Evolutionary conservation across 2,888 invertebrate genomes (phyloP).

Genomic region (Lucinisca nassula): DNA sequence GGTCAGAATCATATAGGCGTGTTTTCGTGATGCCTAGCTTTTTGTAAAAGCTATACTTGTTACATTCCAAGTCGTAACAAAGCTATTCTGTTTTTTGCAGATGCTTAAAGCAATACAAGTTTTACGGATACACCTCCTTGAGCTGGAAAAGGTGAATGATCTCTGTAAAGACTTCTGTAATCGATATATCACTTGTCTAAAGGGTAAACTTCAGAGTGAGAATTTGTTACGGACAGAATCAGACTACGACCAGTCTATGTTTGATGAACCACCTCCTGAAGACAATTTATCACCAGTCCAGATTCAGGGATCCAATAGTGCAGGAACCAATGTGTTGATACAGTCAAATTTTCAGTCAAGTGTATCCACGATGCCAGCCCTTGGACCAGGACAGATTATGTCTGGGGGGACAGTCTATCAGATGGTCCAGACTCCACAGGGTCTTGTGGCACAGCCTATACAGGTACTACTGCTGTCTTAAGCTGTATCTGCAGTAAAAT

Average conservation of each 20-base stretch:
- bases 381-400: constrained; percentile 87
- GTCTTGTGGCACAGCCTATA: constrained; percentile 88
- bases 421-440: constrained; percentile 89
- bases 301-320: constrained; percentile 59
- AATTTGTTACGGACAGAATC: constrained; percentile 84
- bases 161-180: constrained; percentile 98
- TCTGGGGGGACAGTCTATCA: constrained; percentile 88
- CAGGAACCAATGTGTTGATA: constrained; percentile 79
- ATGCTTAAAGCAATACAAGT: constrained; percentile 97
- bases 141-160: constrained; percentile 98
- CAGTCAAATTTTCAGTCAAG: constrained; percentile 80
- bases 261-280: constrained; percentile 73
- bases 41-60: too few species aligned
- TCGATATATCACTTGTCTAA: constrained; percentile 95
- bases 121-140: constrained; percentile 96
- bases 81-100: constrained; percentile 88
- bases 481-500: background rate
- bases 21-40: too few species aligned
- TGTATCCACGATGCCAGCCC: constrained; percentile 83
- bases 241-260: constrained; percentile 75
- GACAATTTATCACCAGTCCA: constrained; percentile 61
- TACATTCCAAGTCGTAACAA: too few species aligned
- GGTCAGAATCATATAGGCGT: too few species aligned
- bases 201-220: constrained; percentile 90
- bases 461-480: constrained; percentile 81